phyloP scores from a whole-genome alignment of 2,888 invertebrate genomes.

The Dynastes tityus region DNA sequence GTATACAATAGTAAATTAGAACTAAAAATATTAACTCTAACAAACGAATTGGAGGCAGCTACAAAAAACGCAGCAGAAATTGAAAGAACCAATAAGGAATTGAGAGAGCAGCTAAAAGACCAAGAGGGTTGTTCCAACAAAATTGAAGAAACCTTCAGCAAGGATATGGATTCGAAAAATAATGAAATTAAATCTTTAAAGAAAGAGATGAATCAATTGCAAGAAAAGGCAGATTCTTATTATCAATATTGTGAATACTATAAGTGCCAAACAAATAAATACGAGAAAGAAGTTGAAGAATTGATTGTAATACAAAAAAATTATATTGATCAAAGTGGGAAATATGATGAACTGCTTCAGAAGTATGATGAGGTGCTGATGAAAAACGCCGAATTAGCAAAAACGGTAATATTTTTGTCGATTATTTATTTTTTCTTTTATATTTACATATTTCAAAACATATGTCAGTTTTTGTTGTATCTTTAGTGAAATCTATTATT shows the following conservation, averaged over 20 bases:
- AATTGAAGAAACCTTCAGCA: slow-evolving; percentile 52
- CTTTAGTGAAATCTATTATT: no score
- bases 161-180: slow-evolving; percentile 23
- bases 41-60: slow-evolving; percentile 47
- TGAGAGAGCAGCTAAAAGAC: neutral
- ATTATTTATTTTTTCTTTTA: neutral
- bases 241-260: slow-evolving; percentile 61
- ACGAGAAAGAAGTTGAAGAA: slow-evolving; percentile 63
- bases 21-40: slow-evolving; percentile 49
- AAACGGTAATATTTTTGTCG: slow-evolving; percentile 57
- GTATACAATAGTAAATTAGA: slow-evolving; percentile 49
- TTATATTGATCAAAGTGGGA: slow-evolving; percentile 66
- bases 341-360: slow-evolving; percentile 64
- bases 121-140: slow-evolving; percentile 41
- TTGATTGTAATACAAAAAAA: slow-evolving; percentile 61
- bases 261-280: slow-evolving; percentile 59
- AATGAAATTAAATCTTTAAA: slow-evolving; percentile 58
- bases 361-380: slow-evolving; percentile 61
- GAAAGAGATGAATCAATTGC: slow-evolving; percentile 60
- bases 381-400: slow-evolving; percentile 60
- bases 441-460: neutral
- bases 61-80: neutral
- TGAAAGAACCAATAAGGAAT: neutral
- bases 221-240: slow-evolving; percentile 58
- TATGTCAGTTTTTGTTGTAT: no score